These are phyloP conservation scores for Caenorhabditis sulstoni DNA, from an alignment of 2,888 invertebrate genomes.

Conservation along the genomic window DNA sequence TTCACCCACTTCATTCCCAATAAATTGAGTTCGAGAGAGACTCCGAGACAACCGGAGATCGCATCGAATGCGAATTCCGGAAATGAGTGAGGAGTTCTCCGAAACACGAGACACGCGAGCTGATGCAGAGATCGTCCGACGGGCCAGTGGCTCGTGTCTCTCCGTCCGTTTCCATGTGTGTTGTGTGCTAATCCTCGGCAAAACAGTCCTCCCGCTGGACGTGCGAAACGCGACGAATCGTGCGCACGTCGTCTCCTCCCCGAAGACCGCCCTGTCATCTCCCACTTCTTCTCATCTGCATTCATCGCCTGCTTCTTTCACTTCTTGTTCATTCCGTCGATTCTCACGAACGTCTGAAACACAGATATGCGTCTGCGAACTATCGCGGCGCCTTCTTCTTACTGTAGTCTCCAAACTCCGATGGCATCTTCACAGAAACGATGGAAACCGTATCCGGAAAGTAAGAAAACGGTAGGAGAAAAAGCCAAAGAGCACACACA, in stretches of 20 bases:
- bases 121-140: too few species aligned
- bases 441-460: constrained; percentile 28
- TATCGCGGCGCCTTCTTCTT: constrained; percentile 25
- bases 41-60: background rate
- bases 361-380: constrained; percentile 46
- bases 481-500: constrained; percentile 10
- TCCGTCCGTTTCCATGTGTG: background rate
- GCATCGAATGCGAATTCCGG: too few species aligned
- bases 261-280: constrained; percentile 40
- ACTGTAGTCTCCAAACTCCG: constrained; percentile 16
- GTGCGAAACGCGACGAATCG: constrained; percentile 53
- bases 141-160: too few species aligned
- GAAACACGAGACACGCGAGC: too few species aligned
- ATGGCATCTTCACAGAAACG: constrained; percentile 13
- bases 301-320: background rate
- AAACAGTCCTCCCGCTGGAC: constrained; percentile 40
- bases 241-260: constrained; percentile 47
- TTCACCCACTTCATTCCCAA: too few species aligned
- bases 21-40: background rate
- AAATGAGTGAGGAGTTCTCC: too few species aligned
- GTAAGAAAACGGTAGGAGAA: constrained; percentile 14
- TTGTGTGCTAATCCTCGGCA: constrained; percentile 1
- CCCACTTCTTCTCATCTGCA: constrained; percentile 24
- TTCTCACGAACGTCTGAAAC: background rate
- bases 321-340: constrained; percentile 2